These are phyloP conservation scores for Diplosoma virens DNA, from an alignment of 23 tunicate genomes.

Conservation along the genomic window DNA sequence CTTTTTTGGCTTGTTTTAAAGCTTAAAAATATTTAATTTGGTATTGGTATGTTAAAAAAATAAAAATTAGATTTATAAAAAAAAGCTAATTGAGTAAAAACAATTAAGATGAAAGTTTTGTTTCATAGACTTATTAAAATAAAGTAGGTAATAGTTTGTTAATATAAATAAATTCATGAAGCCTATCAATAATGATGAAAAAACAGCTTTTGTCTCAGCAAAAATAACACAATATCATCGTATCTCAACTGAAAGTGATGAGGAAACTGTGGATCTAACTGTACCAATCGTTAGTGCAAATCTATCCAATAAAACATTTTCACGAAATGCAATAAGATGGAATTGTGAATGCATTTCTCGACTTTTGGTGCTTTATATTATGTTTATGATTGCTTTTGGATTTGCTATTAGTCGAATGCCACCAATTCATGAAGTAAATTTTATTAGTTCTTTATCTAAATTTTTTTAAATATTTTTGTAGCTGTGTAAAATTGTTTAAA, in stretches of 20 bases:
- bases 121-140: no score
- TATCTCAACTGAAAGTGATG: conserved; percentile 65
- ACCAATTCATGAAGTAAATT: conserved; percentile 33
- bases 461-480: no score
- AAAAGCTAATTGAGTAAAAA: no score
- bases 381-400: conserved; percentile 57
- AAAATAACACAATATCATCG: conserved; percentile 19
- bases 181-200: conserved; percentile 12
- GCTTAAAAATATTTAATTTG: no score
- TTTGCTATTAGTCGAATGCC: conserved; percentile 38
- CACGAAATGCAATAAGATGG: conserved; percentile 28
- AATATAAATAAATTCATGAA: no score
- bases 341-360: conserved; percentile 37
- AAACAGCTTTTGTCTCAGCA: not conserved
- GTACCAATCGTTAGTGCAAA: no score
- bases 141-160: no score
- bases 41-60: no score
- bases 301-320: not conserved
- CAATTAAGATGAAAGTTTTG: no score
- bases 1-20: no score
- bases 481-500: no score
- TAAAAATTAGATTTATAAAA: no score
- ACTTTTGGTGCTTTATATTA: conserved; percentile 20
- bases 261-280: conserved; percentile 15
- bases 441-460: not conserved